Evolutionary conservation across 2,888 invertebrate genomes (phyloP), one percentile per base, ranked within the genome.

Genomic region (Petrolisthes cinctipes): DNA sequence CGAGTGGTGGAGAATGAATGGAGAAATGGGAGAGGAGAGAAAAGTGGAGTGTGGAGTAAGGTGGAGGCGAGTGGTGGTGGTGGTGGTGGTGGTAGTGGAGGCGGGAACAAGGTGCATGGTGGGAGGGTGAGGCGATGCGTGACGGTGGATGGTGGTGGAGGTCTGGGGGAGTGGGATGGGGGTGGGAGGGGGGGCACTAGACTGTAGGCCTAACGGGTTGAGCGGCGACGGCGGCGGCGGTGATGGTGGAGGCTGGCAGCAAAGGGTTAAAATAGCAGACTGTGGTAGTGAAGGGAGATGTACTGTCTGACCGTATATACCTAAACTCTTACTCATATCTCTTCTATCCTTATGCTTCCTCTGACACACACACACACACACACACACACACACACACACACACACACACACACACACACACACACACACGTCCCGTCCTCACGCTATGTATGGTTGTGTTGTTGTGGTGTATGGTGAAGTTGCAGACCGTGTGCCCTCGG

Each of bases 211-310:
- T 83, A 83, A 81, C 89, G 75, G 68, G 71, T 56, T 53, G 82
- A 82, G 66, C 37, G 51, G 84, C 83, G 87, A 71, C 71, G 82
- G 88, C 81, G 82, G 86, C 79, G 68, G 78, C 51, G 54, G 61
- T 6, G 7, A 71, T 11, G 71, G 17, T 17, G 71, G 71, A 71
- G 71, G 7, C 71, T 17, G 86, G 83, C 86, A 82, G 79, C 86
- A 86, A 86, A 86, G 86, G 86, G 86, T 86, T 86, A 79, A 86
- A 86, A 86, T 86, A 86, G 86, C 83, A 68, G 83, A 79, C 83
- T 83, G 86, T 71, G 68, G 83, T 83, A 57, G 54, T 78, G 79
- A n/a, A 61, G 79, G 71, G 54, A 76, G 76, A n/a, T n/a, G n/a
- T n/a, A n/a, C n/a, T n/a, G n/a, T n/a, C n/a, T n/a, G n/a, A n/a